Base-by-base conservation (phyloP, 2,888 invertebrate species). In the Plebejus anna region DNA sequence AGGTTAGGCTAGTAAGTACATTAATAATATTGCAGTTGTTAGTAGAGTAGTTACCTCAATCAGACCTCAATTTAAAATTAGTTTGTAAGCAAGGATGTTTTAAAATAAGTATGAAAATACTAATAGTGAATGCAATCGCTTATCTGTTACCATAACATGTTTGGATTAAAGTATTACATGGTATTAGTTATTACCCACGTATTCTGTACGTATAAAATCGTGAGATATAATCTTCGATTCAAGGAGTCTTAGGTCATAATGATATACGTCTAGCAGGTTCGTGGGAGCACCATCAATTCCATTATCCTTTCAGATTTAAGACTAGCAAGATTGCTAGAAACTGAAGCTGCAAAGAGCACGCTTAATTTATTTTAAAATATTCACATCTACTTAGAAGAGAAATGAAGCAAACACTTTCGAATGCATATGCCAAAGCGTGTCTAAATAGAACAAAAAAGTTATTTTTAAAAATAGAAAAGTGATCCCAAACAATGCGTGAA, bases 401-500 rank as follows among this genome's bases (percentile, higher is more conserved):
- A 66, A 47, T 72, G 72, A 47, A 28, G 47, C 72, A 72, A 72
- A 72, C 47, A 72, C 72, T 22, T 42, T 72, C 66, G 36, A 32
- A 66, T 66, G 32, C 66, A 66, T 32, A 16, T 36, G 36, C 66
- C 66, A 6, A 71, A 38, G 38, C n/a, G n/a, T 22, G n/a, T 42
- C 22, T 71, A 42, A 70, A 76, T 77, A 79, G 78, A 78, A 76
- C 66, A 78, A 77, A 78, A 79, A 57, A 66, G 57, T 75, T 51
- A 81, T 76, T 75, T 80, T 81, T 82, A 83, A 81, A 82, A 80
- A 79, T 78, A 77, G 79, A 81, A 79, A 78, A 81, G 78, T 79
- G 81, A 81, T 81, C 82, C 80, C 81, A 78, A 81, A 81, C 81
- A 82, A 83, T 81, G 81, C 79, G 80, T 82, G 82, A 84, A 86